These are phyloP conservation scores for Dendronephthya gigantea DNA, from an alignment of 64 coral and sea anemone genomes.

Conservation along the genomic window DNA sequence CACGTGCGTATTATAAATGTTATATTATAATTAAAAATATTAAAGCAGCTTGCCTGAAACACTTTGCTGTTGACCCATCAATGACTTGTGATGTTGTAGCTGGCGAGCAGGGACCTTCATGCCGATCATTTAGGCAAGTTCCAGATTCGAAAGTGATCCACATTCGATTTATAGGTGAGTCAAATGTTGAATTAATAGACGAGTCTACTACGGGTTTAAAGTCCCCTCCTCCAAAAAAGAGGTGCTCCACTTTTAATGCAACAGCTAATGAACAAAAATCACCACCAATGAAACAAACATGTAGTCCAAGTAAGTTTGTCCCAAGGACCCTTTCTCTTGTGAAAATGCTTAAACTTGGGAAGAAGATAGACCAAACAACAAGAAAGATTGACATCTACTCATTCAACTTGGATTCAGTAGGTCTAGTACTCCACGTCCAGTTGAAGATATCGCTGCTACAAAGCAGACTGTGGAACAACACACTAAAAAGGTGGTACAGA, in stretches of 20 bases:
- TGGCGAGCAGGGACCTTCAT: constrained; percentile 26
- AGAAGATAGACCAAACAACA: background rate
- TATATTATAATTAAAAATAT: background rate
- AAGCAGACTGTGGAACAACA: constrained; percentile 21
- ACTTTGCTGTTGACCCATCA: constrained; percentile 13
- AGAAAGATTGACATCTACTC: background rate
- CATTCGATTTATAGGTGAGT: background rate
- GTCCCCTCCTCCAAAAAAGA: background rate
- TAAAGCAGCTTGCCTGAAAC: constrained; percentile 28
- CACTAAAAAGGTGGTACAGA: constrained; percentile 29
- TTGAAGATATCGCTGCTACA: background rate
- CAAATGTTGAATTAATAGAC: background rate
- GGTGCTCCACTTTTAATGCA: background rate
- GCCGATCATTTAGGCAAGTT: background rate
- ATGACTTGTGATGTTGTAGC: constrained; percentile 31
- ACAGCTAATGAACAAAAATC: background rate
- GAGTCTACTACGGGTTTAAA: background rate
- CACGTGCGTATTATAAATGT: no score
- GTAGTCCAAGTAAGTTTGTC: background rate
- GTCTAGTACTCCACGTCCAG: background rate
- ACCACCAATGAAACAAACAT: background rate
- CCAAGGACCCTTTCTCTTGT: background rate
- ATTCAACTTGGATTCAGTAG: no score
- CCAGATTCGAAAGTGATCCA: constrained; percentile 19
- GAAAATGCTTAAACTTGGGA: background rate